These are phyloP conservation scores for Ameiurus melas DNA, from an alignment of 2,113 vertebrate species.

Conservation along the genomic window DNA sequence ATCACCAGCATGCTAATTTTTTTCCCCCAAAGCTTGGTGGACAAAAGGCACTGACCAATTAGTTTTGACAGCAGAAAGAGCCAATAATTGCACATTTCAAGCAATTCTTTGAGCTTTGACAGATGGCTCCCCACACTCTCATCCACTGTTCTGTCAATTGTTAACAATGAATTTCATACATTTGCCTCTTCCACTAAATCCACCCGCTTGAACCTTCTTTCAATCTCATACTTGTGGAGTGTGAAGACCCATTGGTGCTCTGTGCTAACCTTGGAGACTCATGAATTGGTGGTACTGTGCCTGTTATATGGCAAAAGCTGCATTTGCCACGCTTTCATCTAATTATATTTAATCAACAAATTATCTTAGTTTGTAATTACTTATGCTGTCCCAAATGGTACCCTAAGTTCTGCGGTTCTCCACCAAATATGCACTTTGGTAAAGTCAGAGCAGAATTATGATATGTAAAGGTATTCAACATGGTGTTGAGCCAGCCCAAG, in stretches of 20 bases:
- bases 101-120: conserved; percentile 52
- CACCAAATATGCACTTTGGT: background rate
- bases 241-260: background rate
- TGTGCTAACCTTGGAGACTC: background rate
- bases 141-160: conserved; percentile 68
- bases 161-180: conserved; percentile 32
- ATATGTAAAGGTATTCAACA: background rate
- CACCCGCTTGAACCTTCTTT: conserved; percentile 45
- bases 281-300: background rate
- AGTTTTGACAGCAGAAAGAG: conserved; percentile 44
- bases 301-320: background rate
- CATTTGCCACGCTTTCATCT: background rate
- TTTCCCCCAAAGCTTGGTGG: background rate
- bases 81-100: conserved; percentile 63
- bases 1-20: background rate
- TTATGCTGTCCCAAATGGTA: background rate
- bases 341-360: background rate
- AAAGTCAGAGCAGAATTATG: background rate
- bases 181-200: conserved; percentile 62
- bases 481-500: background rate
- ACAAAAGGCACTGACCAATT: conserved; percentile 54
- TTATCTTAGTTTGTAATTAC: background rate
- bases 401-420: background rate
- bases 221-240: background rate
- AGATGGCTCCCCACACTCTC: conserved; percentile 58